Evolutionary conservation across 2,113 vertebrate species (phyloP), one percentile per base, ranked within the genome.

Genomic region (Pachypanchax playfairii): DNA sequence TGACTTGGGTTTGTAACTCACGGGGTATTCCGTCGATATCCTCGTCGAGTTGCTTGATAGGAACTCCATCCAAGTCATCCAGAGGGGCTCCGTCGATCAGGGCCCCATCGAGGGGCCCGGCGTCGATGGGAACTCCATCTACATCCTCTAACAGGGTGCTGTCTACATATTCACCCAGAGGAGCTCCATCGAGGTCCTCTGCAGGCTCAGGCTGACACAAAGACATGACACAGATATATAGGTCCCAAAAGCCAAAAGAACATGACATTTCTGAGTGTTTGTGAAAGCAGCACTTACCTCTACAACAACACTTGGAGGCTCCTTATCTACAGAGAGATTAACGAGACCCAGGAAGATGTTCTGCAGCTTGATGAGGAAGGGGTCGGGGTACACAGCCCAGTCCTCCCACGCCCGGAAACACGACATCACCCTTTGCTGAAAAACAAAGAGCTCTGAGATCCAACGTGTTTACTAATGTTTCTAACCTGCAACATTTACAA

Each of bases 371-470:
- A 99, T 99, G 75, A 99, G 93, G 92, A 95, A 99, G 12, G 97
- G 96, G 58, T 99, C 97, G n/a, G 97, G 96, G 87, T 99, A 99
- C 76, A 99, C 96, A 0, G 97, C 91, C 97, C 97, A 99, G 78
- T 99, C 97, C 83, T 99, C 97, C 97, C 97, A 99, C 0, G 97
- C 97, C 85, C 97, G 92, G 89, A 99, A 99, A 90, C 97, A 99
- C 0, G 96, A 91, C 97, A 99, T 98, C 31, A 99, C 96, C 42
- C 97, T 90, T 98, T 99, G 97, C 97, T 99, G 53, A 14, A 38
- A 52, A 12, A 38, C 5, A 39, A 9, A 24, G 1, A 31, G 7
- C 29, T 56, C 1, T 54, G 39, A 22, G 11, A 60, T 10, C 5
- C 10, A 25, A 56, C 14, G 29, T 10, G 17, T 9, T 1, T 5